Conservation (phyloP, 35 echinoderm and acorn worm species). For the Holothuria glaberrima region DNA sequence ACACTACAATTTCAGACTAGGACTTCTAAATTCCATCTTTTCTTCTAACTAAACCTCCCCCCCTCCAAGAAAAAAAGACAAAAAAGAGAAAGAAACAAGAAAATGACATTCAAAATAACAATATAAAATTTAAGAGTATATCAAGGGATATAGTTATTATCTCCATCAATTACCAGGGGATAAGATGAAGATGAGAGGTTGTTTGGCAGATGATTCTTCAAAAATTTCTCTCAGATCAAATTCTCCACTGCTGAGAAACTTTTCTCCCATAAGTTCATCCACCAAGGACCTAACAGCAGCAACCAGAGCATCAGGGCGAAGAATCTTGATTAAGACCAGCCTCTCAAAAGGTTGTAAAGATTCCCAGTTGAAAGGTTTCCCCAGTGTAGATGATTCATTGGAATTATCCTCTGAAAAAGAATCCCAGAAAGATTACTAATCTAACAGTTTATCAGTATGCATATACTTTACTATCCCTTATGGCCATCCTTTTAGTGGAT, state of each 20-base stretch:
- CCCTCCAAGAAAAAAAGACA: not conserved
- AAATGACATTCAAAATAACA: no score
- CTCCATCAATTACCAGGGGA: conserved; percentile 77
- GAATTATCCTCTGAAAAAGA: not conserved
- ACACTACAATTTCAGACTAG: not conserved
- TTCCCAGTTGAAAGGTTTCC: conserved; percentile 94
- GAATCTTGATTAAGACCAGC: conserved; percentile 81
- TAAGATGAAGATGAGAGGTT: conserved; percentile 93
- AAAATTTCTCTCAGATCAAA: conserved; percentile 97
- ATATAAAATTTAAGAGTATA: not conserved
- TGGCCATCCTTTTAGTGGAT: no score
- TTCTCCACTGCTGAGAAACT: conserved; percentile 83
- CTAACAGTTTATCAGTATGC: not conserved
- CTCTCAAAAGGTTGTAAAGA: conserved; percentile 77
- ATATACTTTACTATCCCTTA: no score
- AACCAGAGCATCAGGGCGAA: conserved; percentile 79
- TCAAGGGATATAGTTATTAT: not conserved
- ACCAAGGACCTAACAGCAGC: conserved; percentile 78
- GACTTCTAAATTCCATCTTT: not conserved
- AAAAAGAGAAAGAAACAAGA: not conserved
- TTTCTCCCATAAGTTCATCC: conserved; percentile 84
- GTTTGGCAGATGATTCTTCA: conserved; percentile 92
- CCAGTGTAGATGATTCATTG: conserved; percentile 46
- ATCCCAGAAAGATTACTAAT: not conserved
- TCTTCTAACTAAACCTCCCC: not conserved